Evolutionary conservation across 2,113 vertebrate genomes (phyloP).

Genomic region (Laticauda laticaudata): DNA sequence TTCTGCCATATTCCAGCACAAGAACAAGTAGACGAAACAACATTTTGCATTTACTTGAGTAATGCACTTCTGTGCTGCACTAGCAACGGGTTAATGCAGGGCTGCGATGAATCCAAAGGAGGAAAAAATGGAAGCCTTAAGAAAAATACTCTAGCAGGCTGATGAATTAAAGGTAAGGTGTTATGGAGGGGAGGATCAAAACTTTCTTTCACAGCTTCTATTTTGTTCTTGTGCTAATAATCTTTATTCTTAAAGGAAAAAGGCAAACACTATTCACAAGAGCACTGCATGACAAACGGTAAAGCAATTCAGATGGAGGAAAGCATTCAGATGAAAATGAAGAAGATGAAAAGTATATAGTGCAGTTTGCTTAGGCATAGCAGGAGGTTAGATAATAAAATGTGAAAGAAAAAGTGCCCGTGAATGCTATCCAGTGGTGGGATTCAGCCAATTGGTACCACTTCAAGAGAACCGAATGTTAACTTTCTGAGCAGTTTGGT

Average conservation of each 20-base stretch:
- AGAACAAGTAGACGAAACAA: background rate
- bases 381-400: background rate
- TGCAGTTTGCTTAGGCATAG: background rate
- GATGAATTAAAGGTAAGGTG: background rate
- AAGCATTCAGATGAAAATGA: background rate
- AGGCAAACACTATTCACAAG: background rate
- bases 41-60: background rate
- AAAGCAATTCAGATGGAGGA: background rate
- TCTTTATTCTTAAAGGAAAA: background rate
- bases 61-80: background rate
- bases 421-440: background rate
- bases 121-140: background rate
- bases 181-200: no score
- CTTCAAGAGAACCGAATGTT: no score
- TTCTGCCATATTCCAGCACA: background rate
- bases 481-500: no score
- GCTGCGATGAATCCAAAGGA: background rate
- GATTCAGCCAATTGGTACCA: no score
- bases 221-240: background rate
- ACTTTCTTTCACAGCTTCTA: background rate
- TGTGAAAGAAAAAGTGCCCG: background rate
- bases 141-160: background rate
- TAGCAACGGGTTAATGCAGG: background rate
- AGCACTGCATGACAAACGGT: background rate
- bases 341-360: background rate